Conservation (phyloP, 2,888 invertebrate species). For the Poecilus cupreus region DNA sequence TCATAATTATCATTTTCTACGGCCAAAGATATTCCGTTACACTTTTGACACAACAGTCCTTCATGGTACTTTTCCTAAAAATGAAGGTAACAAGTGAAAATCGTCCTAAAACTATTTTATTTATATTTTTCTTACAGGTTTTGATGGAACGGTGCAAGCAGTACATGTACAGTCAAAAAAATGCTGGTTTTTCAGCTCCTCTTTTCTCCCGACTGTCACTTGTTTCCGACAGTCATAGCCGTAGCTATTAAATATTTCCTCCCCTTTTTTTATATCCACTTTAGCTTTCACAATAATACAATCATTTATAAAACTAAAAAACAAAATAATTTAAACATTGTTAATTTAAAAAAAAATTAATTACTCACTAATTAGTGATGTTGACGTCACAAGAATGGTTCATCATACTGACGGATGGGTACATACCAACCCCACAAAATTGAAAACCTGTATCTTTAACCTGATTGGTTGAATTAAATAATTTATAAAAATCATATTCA, state of each 20-base stretch:
- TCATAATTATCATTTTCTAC: slow-evolving; percentile 65
- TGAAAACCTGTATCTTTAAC: slow-evolving; percentile 71
- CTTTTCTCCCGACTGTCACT: slow-evolving; percentile 77
- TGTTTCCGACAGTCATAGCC: slow-evolving; percentile 84
- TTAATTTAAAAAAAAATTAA: background rate
- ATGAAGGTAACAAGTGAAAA: slow-evolving; percentile 52
- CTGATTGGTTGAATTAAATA: slow-evolving; percentile 65
- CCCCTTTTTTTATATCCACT: slow-evolving; percentile 78
- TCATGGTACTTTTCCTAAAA: slow-evolving; percentile 71
- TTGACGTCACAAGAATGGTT: slow-evolving; percentile 95
- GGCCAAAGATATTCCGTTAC: slow-evolving; percentile 68
- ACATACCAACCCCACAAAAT: slow-evolving; percentile 84
- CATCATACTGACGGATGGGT: slow-evolving; percentile 91
- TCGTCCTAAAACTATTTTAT: no score
- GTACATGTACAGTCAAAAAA: slow-evolving; percentile 86
- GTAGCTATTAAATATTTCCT: slow-evolving; percentile 91
- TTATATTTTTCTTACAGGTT: background rate
- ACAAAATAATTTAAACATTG: background rate
- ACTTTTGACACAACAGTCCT: slow-evolving; percentile 70
- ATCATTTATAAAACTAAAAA: slow-evolving; percentile 81
- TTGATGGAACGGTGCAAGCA: slow-evolving; percentile 76
- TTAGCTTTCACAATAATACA: slow-evolving; percentile 82
- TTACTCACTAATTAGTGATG: slow-evolving; percentile 81
- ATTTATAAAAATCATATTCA: slow-evolving; percentile 58
- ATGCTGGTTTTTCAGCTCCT: slow-evolving; percentile 81